phyloP scores from a whole-genome alignment of 35 echinoderm and acorn worm genomes.

The Ophiothrix spiculata region DNA sequence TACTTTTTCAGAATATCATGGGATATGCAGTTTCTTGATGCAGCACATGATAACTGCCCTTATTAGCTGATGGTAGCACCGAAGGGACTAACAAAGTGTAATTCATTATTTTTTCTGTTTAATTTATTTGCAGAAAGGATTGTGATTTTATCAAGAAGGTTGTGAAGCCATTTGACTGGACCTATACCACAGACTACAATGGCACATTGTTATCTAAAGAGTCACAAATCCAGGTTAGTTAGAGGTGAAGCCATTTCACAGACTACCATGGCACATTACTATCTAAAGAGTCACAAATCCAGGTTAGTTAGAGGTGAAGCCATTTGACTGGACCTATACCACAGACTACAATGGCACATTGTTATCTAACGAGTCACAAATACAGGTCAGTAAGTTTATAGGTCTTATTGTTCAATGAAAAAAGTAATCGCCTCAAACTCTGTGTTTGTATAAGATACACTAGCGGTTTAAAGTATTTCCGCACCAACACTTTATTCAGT shows the following conservation, averaged over 20 bases:
- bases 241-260: conserved; percentile 98
- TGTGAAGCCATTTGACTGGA: conserved; percentile 98
- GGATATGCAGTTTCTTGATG: too few species aligned
- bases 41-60: too few species aligned
- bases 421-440: too few species aligned
- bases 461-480: too few species aligned
- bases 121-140: conserved; percentile 45
- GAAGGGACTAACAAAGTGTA: too few species aligned
- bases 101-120: not conserved
- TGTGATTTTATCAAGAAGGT: conserved; percentile 91
- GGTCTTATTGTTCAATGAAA: conserved; percentile 5
- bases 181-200: conserved; percentile 91
- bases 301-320: too few species aligned
- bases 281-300: not conserved
- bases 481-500: too few species aligned
- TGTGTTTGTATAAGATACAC: too few species aligned
- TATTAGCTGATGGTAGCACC: too few species aligned
- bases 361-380: not conserved
- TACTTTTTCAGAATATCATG: too few species aligned
- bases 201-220: conserved; percentile 44
- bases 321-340: conserved; percentile 98
- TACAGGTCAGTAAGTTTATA: too few species aligned
- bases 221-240: not conserved
- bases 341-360: conserved; percentile 91
- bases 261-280: conserved; percentile 78